Base-by-base conservation (phyloP, 2,888 invertebrate genomes). In the Heteropelma amictum region DNA sequence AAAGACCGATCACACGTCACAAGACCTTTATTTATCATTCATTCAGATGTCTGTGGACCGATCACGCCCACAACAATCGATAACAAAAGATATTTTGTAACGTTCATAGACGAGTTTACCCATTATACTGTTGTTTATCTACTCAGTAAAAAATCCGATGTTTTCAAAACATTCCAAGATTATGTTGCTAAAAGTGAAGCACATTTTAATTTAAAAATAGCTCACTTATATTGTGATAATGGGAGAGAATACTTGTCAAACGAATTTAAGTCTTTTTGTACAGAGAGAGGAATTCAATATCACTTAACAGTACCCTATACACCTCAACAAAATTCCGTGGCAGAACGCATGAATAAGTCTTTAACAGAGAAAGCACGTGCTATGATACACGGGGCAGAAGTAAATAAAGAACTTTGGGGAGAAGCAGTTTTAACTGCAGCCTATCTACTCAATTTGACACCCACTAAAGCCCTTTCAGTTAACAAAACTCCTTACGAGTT, bases 331-430 rank as follows among this genome's bases (percentile, higher is more conserved):
- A 45, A 60, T 35, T 54, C 58, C n/a, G 83, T 86, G n/a, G 78
- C 86, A 19, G 87, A 89, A 71, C 77, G 87, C 8, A 86, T 88
- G 84, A 81, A 81, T 53, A 67, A 21, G 14, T 26, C 30, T 1
- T 12, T 78, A 26, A 64, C 56, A 1, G 74, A 72, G 35, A 72
- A 47, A 51, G 72, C 72, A 17, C 51, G 69, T 8, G 53, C 64
- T 6, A 72, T 76, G 69, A n/a, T n/a, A n/a, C n/a, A n/a, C n/a
- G n/a, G n/a, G n/a, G n/a, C n/a, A n/a, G n/a, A n/a, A n/a, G n/a
- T n/a, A n/a, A n/a, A n/a, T n/a, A n/a, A n/a, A n/a, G n/a, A n/a
- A n/a, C n/a, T n/a, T n/a, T n/a, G n/a, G n/a, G n/a, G n/a, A n/a
- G n/a, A n/a, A n/a, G n/a, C n/a, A n/a, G n/a, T n/a, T n/a, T n/a